phyloP scores from a whole-genome alignment of 2,888 invertebrate species.

The Trichogramma dendrolimi region DNA sequence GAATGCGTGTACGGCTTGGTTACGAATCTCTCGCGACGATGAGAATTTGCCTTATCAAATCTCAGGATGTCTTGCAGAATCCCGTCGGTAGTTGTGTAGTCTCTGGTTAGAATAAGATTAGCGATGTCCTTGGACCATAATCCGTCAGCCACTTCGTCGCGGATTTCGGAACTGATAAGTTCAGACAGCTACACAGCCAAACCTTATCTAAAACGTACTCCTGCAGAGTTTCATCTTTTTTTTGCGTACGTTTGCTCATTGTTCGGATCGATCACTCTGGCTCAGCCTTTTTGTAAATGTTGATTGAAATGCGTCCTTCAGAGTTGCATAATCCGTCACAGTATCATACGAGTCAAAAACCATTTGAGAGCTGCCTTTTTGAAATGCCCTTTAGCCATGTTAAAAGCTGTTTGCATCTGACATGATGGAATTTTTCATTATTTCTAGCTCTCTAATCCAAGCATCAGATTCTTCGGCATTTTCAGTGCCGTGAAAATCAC shows the following conservation, averaged over 20 bases:
- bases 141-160: conserved; percentile 17
- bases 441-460: too few relatives aligned
- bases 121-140: conserved; percentile 12
- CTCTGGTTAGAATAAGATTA: background rate
- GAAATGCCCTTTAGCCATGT: conserved; percentile 12
- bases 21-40: too few relatives aligned
- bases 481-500: too few relatives aligned
- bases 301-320: background rate
- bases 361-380: conserved; percentile 17
- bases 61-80: conserved; percentile 17
- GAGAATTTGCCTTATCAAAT: conserved; percentile 1
- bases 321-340: background rate
- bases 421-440: too few relatives aligned
- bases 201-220: conserved; percentile 24
- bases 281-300: conserved; percentile 7
- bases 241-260: conserved; percentile 13
- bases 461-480: too few relatives aligned
- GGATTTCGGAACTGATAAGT: conserved; percentile 16
- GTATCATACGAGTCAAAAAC: conserved; percentile 4
- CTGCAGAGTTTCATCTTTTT: conserved; percentile 7
- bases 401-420: too few relatives aligned
- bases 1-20: too few relatives aligned
- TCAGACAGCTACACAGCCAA: conserved; percentile 20
- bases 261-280: conserved; percentile 9
- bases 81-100: conserved; percentile 9